Conservation (phyloP, 2,113 vertebrate genomes). For the Silurus asotus region DNA sequence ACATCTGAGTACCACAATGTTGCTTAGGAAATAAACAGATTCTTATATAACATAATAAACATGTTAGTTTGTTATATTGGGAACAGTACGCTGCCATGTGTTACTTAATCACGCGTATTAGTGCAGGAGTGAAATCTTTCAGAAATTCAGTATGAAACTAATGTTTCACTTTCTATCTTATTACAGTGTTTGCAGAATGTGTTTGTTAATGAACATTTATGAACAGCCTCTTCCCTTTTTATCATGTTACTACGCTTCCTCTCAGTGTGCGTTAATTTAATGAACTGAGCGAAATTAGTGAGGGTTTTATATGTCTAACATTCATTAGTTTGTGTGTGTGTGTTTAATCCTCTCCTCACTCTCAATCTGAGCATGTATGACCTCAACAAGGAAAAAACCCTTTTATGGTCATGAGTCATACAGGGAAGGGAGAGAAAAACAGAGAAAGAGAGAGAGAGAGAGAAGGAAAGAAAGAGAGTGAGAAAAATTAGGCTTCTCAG, state of each 20-base stretch:
- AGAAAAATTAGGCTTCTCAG: conserved; percentile 23
- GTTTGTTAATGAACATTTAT: background rate
- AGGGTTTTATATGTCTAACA: background rate
- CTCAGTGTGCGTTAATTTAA: background rate
- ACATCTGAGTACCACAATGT: background rate
- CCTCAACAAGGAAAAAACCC: conserved; percentile 55
- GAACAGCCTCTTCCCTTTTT: background rate
- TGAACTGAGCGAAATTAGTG: background rate
- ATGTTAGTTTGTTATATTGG: background rate
- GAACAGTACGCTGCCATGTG: background rate
- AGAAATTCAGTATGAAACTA: background rate
- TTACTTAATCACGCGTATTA: background rate
- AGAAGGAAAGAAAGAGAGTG: conserved; percentile 5
- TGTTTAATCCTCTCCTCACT: background rate
- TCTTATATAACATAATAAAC: background rate
- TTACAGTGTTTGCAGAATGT: background rate
- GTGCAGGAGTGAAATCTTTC: background rate
- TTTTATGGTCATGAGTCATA: conserved; percentile 64
- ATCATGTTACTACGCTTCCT: background rate
- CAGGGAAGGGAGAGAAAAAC: conserved; percentile 25
- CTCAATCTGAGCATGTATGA: conserved; percentile 49
- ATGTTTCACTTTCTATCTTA: background rate
- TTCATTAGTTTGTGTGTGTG: background rate
- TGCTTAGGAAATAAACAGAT: background rate
- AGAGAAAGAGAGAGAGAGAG: conserved; percentile 1